Conservation (phyloP, 2,797 vertebrate species). For the Brachyrhaphis roseni region DNA sequence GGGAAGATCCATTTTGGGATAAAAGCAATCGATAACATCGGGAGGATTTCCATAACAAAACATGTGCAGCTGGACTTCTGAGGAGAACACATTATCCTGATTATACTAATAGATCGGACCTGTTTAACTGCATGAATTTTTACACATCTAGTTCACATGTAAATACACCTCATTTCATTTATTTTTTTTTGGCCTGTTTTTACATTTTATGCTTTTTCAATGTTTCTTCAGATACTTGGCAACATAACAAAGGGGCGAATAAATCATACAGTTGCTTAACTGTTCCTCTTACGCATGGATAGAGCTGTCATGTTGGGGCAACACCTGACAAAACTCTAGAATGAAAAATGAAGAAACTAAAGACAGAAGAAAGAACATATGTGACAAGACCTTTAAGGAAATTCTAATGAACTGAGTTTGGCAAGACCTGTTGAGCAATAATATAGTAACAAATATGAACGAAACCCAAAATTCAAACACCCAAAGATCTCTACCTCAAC, state of each 20-base stretch:
- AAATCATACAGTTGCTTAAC: not conserved
- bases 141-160: not conserved
- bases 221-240: not conserved
- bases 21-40: constrained; percentile 64
- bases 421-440: not conserved
- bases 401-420: not conserved
- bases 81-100: constrained; percentile 58
- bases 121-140: constrained; percentile 12
- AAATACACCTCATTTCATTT: constrained; percentile 1
- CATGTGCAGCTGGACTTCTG: constrained; percentile 60
- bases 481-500: not conserved
- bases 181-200: not conserved
- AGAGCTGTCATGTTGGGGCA: not conserved
- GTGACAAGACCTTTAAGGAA: not conserved
- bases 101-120: constrained; percentile 34
- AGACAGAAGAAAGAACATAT: not conserved
- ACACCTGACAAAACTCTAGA: not conserved
- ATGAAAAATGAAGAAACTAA: not conserved
- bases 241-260: not conserved
- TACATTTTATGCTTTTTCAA: not conserved
- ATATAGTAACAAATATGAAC: not conserved
- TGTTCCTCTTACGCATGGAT: not conserved
- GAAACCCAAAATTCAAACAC: not conserved
- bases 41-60: constrained; percentile 73
- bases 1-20: constrained; percentile 52